A percentile compares a stretch with the other conserved stretches of the same genome.
phyloP scores from a whole-genome alignment of 1,140 invertebrate genomes.

The Pararge aegeria region DNA sequence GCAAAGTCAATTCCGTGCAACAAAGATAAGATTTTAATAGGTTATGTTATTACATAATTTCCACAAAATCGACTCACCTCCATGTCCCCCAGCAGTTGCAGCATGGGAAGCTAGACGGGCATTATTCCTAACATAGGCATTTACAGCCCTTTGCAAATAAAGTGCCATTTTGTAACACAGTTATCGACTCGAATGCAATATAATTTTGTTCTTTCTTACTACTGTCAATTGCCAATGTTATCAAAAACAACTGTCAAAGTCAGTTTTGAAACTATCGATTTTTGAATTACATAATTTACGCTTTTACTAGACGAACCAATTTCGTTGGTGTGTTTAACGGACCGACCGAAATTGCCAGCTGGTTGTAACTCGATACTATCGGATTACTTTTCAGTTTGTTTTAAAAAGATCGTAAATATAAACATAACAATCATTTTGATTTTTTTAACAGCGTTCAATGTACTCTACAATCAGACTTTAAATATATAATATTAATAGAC shows the following conservation, averaged over 20 bases:
- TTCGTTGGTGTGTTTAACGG: too few species aligned
- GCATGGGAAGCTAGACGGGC: constrained; percentile 56
- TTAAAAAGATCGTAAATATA: too few species aligned
- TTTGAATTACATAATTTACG: not conserved
- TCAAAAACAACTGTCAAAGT: constrained; percentile 2
- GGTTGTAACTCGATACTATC: too few species aligned
- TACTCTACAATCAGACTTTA: too few species aligned
- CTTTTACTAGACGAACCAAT: not conserved
- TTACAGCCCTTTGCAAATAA: constrained; percentile 55
- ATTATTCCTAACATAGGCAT: constrained; percentile 51
- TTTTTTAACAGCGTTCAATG: too few species aligned
- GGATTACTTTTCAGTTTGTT: too few species aligned
- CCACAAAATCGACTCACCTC: constrained; percentile 45
- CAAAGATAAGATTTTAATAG: constrained; percentile 41
- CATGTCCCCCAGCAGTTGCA: constrained; percentile 68
- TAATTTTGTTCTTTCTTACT: not conserved
- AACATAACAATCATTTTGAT: too few species aligned
- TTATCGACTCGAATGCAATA: not conserved
- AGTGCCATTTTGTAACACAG: constrained; percentile 53
- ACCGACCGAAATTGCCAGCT: too few species aligned
- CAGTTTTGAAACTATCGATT: not conserved
- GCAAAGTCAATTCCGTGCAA: not conserved
- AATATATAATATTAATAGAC: too few species aligned
- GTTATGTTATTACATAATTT: constrained; percentile 74
- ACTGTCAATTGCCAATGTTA: not conserved